phyloP scores from a whole-genome alignment of 2,888 invertebrate species.

The Agapetus fuscipes region DNA sequence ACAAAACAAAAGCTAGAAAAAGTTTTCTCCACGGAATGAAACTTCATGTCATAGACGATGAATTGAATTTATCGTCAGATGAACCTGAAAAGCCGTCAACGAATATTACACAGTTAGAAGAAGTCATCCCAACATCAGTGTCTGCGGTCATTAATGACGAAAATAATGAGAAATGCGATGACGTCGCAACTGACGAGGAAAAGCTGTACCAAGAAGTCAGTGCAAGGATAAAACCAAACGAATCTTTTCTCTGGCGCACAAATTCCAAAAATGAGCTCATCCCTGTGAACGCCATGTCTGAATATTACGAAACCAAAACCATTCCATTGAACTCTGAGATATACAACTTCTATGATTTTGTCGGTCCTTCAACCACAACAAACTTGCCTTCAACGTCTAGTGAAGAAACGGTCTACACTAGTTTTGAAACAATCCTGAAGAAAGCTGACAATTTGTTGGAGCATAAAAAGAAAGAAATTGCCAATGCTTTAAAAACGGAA shows the following conservation, averaged over 20 bases:
- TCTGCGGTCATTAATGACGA: too few species aligned
- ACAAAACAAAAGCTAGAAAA: constrained; percentile 39
- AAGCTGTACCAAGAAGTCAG: constrained; percentile 30
- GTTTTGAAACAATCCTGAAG: constrained; percentile 20
- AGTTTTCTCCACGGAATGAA: constrained; percentile 41
- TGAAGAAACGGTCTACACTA: constrained; percentile 10
- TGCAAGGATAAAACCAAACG: constrained; percentile 47
- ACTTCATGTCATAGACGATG: constrained; percentile 23
- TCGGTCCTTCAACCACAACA: constrained; percentile 5
- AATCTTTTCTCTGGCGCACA: constrained; percentile 55
- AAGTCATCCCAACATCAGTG: too few species aligned
- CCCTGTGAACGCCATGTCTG: constrained; percentile 1
- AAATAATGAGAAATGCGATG: too few species aligned
- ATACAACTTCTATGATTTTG: constrained; percentile 12
- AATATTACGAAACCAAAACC: too few species aligned
- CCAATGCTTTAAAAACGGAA: constrained; percentile 16
- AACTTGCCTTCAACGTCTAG: neutral
- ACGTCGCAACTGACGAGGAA: constrained; percentile 24
- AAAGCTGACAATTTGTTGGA: constrained; percentile 22
- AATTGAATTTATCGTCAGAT: too few species aligned
- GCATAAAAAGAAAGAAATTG: constrained; percentile 20
- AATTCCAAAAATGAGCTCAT: constrained; percentile 28
- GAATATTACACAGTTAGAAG: too few species aligned
- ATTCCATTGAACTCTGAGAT: neutral
- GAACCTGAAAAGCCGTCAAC: too few species aligned